Percentiles rank a stretch among this genome's conserved stretches.
These are phyloP conservation scores for Poecile montanus DNA, from an alignment of 2,797 vertebrate species.

Conservation along the genomic window DNA sequence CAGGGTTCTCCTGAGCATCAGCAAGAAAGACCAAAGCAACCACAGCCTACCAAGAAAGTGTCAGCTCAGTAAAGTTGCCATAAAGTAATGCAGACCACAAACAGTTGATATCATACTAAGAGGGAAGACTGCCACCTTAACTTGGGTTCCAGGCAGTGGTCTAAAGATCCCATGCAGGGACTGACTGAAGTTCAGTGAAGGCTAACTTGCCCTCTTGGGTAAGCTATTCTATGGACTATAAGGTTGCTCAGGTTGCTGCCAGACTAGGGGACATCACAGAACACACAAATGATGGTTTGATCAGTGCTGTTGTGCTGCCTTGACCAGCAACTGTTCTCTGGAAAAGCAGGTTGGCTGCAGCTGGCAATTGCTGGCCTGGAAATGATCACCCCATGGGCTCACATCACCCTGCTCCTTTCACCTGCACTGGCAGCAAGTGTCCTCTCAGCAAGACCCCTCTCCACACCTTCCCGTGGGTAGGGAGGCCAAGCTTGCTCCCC, in stretches of 20 bases:
- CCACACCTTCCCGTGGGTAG: fast-evolving
- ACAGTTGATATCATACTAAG: background rate
- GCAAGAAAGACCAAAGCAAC: background rate
- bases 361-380: background rate
- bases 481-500: background rate
- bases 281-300: background rate
- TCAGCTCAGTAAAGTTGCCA: background rate
- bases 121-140: background rate
- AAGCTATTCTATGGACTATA: background rate
- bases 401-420: background rate
- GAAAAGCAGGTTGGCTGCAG: background rate
- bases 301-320: background rate
- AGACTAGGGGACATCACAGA: background rate
- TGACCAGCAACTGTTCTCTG: background rate
- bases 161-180: background rate
- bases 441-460: background rate
- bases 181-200: background rate
- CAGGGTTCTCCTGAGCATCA: background rate
- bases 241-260: background rate
- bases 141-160: background rate
- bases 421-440: background rate
- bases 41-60: background rate
- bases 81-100: background rate
- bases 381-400: background rate
- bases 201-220: background rate